Evolutionary conservation across 2,113 vertebrate species (phyloP).

Genomic region (Barbus barbus): DNA sequence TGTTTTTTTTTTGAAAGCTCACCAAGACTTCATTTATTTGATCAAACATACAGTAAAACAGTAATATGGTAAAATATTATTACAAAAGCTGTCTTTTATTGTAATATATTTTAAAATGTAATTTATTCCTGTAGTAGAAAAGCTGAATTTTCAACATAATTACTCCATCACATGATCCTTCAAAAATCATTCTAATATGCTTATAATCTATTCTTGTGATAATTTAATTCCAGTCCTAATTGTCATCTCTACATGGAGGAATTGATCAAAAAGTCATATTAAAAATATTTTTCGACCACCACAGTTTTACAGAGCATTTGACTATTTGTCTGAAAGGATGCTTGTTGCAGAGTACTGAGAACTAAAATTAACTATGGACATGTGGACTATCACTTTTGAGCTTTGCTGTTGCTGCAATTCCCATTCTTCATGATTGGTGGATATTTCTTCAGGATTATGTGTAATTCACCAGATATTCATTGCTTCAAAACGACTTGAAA

Average conservation of each 20-base stretch:
- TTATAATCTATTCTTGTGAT: not conserved
- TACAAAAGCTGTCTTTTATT: too few species aligned
- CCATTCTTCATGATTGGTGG: not conserved
- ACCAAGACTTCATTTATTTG: not conserved
- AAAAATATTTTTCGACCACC: not conserved
- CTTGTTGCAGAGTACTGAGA: not conserved
- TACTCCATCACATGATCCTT: not conserved
- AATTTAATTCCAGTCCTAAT: not conserved
- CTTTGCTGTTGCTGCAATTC: not conserved
- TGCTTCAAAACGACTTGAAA: not conserved
- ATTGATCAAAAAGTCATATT: not conserved
- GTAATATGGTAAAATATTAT: not conserved
- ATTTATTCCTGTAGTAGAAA: not conserved
- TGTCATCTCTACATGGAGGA: not conserved
- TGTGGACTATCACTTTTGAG: not conserved
- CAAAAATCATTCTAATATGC: not conserved
- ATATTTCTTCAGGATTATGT: not conserved
- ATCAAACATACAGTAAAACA: not conserved
- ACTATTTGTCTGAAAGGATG: not conserved
- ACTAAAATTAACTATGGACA: conserved; percentile 13
- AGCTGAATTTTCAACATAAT: not conserved
- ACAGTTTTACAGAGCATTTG: not conserved
- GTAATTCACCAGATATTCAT: conserved; percentile 1
- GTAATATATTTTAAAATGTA: too few species aligned
- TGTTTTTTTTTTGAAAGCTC: not conserved